Base-by-base conservation (phyloP, 2,888 invertebrate genomes). In the Aleiodes testaceus region DNA sequence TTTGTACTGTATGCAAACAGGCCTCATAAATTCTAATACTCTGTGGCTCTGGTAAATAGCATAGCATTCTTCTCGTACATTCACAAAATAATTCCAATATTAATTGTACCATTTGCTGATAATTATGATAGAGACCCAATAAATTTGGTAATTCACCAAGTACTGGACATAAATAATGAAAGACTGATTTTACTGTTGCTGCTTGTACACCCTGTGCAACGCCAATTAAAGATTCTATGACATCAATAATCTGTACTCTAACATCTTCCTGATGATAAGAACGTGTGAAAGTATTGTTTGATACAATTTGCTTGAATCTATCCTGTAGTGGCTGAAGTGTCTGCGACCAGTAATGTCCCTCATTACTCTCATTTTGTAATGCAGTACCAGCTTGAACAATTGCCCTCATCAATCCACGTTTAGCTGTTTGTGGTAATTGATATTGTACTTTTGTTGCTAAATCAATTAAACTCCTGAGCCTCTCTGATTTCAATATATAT, bases 31-130 rank as follows among this genome's bases (percentile, higher is more conserved):
- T 89, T 85, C 90, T 90, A 79, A 89, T 89, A 71, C 92, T 92
- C 77, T 92, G 91, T 30, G 89, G 88, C 78, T 84, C 78, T 14
- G 84, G 79, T 11, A 91, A 86, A 78, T 91, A 93, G 79, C 92
- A 92, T 68, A 95, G 87, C 90, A 94, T 92, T 74, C 91, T 89
- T 79, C 92, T 92, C 1, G 94, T 92, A 79, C 92, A 92, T 82
- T 93, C 93, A 47, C 92, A 92, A 74, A 94, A 92, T 47, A 95
- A 87, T 82, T 93, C 92, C 72, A 95, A 87, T 52, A 95, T 92
- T 12, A 94, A 89, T 80, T 94, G 91, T 63, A 96, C 93, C 72
- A 96, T 91, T 70, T 92, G 91, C 69, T 93, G 93, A 85, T 95
- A 95, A 87, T 94, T 94, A 86, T 94, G 93, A 84, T 94, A 96